These are phyloP conservation scores for Siphlonurus alternatus DNA, from an alignment of 2,888 invertebrate species.

Conservation along the genomic window DNA sequence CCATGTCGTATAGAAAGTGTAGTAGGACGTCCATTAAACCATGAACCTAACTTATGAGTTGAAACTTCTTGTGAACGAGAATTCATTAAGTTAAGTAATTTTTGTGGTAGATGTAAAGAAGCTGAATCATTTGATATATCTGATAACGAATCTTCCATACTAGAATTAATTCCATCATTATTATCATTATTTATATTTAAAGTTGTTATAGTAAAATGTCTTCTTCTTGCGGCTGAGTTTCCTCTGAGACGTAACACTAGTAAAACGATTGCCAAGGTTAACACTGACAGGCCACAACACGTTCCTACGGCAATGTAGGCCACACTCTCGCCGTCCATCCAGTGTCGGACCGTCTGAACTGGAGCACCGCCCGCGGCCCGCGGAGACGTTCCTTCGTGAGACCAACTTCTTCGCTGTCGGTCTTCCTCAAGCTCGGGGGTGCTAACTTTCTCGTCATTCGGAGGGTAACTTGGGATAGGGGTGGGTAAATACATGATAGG, in stretches of 20 bases:
- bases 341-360: background rate
- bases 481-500: background rate
- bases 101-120: background rate
- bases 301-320: conserved; percentile 4
- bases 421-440: background rate
- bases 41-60: conserved; percentile 5
- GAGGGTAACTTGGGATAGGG: background rate
- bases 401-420: background rate
- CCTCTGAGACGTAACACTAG: background rate
- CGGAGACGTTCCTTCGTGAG: background rate
- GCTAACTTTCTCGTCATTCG: background rate
- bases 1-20: background rate
- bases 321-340: conserved; percentile 2
- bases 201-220: background rate
- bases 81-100: conserved; percentile 2
- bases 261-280: background rate
- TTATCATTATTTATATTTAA: background rate
- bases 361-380: background rate
- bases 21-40: conserved; percentile 5
- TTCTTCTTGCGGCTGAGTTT: background rate
- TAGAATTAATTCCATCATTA: background rate
- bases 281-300: conserved; percentile 3
- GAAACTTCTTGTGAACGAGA: background rate
- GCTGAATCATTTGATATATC: background rate
- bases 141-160: background rate